Conservation (phyloP, 2,113 vertebrate species). For the Ciconia stormi region DNA sequence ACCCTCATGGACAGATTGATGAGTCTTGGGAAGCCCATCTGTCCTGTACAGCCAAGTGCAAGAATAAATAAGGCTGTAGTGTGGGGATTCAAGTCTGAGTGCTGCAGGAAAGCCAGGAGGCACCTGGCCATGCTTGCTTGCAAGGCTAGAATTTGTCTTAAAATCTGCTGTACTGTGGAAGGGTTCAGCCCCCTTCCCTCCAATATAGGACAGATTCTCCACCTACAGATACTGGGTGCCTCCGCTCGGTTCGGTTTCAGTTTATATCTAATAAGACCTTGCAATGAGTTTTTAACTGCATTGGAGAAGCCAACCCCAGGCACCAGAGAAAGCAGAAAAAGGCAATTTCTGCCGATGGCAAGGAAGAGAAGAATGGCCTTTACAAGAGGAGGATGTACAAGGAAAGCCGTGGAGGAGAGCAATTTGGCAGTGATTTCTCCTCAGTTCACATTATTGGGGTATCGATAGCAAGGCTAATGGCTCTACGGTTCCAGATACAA, state of each 20-base stretch:
- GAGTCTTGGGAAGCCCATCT: neutral
- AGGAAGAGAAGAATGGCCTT: accelerated
- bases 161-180: neutral
- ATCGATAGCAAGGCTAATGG: conserved; percentile 14
- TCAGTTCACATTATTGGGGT: neutral
- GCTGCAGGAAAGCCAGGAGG: neutral
- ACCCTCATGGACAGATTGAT: neutral
- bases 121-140: neutral
- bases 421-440: neutral
- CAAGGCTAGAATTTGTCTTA: neutral
- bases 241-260: neutral
- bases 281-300: neutral
- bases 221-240: neutral
- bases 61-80: neutral
- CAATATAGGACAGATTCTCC: neutral
- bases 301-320: neutral
- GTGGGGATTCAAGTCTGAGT: accelerated
- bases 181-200: neutral
- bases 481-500: neutral
- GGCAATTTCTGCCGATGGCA: neutral
- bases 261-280: neutral
- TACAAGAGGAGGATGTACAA: neutral
- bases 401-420: neutral
- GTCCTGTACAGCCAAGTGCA: neutral
- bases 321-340: neutral